Base-by-base conservation (phyloP, 2,113 vertebrate species). In the Archocentrus centrarchus region DNA sequence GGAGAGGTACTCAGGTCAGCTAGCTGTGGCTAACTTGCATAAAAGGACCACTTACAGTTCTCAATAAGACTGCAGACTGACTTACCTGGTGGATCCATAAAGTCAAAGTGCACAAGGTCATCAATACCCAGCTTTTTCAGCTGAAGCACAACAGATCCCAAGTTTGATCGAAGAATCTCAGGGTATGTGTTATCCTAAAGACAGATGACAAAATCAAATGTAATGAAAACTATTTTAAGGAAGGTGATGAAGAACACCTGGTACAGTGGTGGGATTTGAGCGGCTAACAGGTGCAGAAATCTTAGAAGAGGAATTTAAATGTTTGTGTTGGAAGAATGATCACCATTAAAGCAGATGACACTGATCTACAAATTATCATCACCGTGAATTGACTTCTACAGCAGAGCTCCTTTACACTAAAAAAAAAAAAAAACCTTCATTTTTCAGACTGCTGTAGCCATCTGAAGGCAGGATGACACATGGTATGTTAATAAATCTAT, bases 81-180 rank as follows among this genome's bases (percentile, higher is more conserved):
- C 89, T 83, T 95, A 99, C 98, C 98, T 96, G 98, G 98, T 89
- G 98, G 98, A 94, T 99, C 98, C 98, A 99, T 99, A 96, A 99
- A 99, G 96, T 99, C 98, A 92, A 99, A 99, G 94, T 99, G 98
- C 70, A 99, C 98, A 90, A 99, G 97, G 90, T 99, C 98, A 93
- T 99, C 98, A 79, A 99, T 99, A 83, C 98, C 98, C 84, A 99
- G 96, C 92, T 99, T 99, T 94, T 99, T 99, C 90, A 99, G 94
- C 85, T 99, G 98, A 86, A 99, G 94, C 80, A 99, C 98, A 82
- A 99, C 98, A 64, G 98, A 99, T 82, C 98, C 98, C 94, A 99
- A 94, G 93, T 99, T 99, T 79, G 98, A 99, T 75, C 98, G 96
- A 86, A 99, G 94, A 94, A 99, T 99, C 94, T 99, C 98, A 91